Percentiles rank a stretch among this genome's conserved stretches.
Evolutionary conservation across 1,140 invertebrate species (phyloP).

Genomic region (Apis mellifera): Amel_HAv3.1 CM009933.2:7596001-7596500

Average conservation of each 20-base stretch:
- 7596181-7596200: conserved; percentile 72
- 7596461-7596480: conserved; percentile 69
- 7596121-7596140: conserved; percentile 27
- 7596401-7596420: conserved; percentile 82
- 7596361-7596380: conserved; percentile 81
- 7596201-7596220: conserved; percentile 86
- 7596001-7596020: conserved; percentile 81
- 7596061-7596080: conserved; percentile 79
- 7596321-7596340: conserved; percentile 87
- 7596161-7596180: neutral
- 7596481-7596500: neutral
- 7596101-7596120: conserved; percentile 79
- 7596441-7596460: conserved; percentile 79
- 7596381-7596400: conserved; percentile 85
- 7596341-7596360: conserved; percentile 86
- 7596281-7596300: conserved; percentile 87
- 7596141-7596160: conserved; percentile 15
- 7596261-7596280: conserved; percentile 78
- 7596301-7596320: conserved; percentile 88
- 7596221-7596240: conserved; percentile 84
- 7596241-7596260: conserved; percentile 84
- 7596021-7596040: conserved; percentile 81
- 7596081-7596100: conserved; percentile 83
- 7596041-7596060: conserved; percentile 79
- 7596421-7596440: conserved; percentile 85